These are phyloP conservation scores for Microcaecilia unicolor DNA, from an alignment of 2,797 vertebrate species.

Conservation along the genomic window DNA sequence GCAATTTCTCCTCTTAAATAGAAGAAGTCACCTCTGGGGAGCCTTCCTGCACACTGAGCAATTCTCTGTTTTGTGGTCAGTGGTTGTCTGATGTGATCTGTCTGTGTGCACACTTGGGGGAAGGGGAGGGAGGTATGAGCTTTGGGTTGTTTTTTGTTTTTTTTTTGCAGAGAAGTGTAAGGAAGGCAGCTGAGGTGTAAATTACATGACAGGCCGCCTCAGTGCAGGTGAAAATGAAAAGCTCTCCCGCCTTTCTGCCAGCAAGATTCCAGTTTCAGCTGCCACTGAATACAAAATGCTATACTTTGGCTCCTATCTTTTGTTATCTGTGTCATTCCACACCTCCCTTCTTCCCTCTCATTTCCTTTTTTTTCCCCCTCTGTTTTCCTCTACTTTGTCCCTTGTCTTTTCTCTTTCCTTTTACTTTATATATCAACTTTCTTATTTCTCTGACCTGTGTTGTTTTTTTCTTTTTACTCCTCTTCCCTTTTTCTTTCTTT, in stretches of 20 bases:
- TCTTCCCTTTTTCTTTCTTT: too few relatives aligned
- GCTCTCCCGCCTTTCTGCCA: slow-evolving; percentile 10
- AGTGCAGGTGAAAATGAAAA: slow-evolving; percentile 71
- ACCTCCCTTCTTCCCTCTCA: background rate
- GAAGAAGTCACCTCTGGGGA: fast-evolving
- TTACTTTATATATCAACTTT: too few relatives aligned
- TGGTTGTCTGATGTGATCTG: fast-evolving
- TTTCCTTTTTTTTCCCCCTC: background rate
- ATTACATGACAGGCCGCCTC: slow-evolving; percentile 51
- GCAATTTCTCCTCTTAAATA: too few relatives aligned
- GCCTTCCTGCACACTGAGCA: background rate
- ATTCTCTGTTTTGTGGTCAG: slow-evolving; percentile 4
- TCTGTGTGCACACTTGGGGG: background rate
- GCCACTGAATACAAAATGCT: background rate
- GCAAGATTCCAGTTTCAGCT: slow-evolving; percentile 5
- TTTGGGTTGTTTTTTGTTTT: too few relatives aligned
- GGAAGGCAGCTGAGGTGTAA: slow-evolving; percentile 52
- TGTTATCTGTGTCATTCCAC: background rate
- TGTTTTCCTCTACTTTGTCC: background rate
- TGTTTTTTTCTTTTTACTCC: background rate
- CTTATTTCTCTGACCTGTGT: too few relatives aligned
- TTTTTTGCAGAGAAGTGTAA: slow-evolving; percentile 4
- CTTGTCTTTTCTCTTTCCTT: background rate
- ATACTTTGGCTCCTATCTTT: background rate
- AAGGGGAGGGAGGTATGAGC: slow-evolving; percentile 1